These are phyloP conservation scores for Argopecten irradians DNA, from an alignment of 1,140 invertebrate species.

Conservation along the genomic window DNA sequence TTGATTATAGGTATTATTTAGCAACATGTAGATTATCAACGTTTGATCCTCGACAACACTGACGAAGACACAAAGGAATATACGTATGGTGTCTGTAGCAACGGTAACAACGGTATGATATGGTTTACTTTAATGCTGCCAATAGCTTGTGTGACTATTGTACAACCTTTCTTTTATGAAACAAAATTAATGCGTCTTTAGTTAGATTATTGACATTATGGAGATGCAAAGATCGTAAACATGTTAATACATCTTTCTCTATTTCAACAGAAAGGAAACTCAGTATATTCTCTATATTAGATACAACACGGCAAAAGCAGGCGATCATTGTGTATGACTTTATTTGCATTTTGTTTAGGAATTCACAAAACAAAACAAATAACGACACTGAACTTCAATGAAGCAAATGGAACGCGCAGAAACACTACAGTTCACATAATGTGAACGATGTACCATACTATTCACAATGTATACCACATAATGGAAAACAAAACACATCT, in stretches of 20 bases:
- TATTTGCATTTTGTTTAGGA: neutral
- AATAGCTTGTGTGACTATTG: too few species aligned
- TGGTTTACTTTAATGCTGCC: too few species aligned
- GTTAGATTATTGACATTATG: too few species aligned
- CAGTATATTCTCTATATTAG: neutral
- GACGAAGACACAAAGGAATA: too few species aligned
- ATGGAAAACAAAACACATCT: neutral
- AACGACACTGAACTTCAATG: neutral
- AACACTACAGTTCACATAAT: neutral
- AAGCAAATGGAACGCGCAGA: neutral
- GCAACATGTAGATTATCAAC: too few species aligned
- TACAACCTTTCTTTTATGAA: too few species aligned
- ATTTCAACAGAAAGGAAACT: neutral
- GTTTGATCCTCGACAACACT: too few species aligned
- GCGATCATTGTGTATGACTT: neutral
- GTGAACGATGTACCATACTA: neutral
- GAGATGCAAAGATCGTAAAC: too few species aligned
- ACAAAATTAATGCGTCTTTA: too few species aligned
- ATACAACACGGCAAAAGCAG: neutral
- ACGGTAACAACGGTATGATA: too few species aligned
- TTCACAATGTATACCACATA: neutral
- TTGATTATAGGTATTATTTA: too few species aligned
- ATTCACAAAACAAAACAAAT: constrained; percentile 23
- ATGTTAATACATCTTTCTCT: neutral
- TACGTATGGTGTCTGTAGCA: too few species aligned